phyloP scores from a whole-genome alignment of 2,113 vertebrate genomes.

The Colaptes auratus region DNA sequence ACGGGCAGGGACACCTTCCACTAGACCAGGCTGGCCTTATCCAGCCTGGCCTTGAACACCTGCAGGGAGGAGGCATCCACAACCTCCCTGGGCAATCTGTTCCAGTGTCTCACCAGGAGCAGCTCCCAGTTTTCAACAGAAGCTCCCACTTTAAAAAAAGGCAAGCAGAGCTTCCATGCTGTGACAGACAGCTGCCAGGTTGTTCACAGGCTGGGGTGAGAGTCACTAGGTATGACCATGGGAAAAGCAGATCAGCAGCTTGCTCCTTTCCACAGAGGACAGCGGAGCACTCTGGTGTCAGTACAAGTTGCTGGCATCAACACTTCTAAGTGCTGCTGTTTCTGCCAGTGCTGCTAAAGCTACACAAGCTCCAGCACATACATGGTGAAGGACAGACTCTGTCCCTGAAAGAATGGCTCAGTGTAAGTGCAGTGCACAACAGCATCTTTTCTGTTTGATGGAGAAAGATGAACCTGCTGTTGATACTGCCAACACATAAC shows the following conservation, averaged over 20 bases:
- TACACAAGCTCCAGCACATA: neutral
- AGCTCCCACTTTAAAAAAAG: neutral
- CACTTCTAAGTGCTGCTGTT: neutral
- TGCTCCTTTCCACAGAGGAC: neutral
- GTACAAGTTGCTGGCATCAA: neutral
- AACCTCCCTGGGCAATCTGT: no score
- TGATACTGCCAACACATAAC: neutral
- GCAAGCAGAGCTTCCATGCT: neutral
- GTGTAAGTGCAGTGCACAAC: neutral
- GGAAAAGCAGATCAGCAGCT: neutral
- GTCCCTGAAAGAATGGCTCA: neutral
- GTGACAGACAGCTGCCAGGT: neutral
- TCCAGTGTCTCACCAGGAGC: no score
- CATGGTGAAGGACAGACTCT: neutral
- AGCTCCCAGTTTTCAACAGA: neutral
- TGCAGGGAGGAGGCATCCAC: no score
- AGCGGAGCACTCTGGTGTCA: neutral
- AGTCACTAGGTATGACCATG: neutral
- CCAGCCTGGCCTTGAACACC: no score
- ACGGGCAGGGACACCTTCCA: no score
- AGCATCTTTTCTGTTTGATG: neutral
- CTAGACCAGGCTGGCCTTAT: no score
- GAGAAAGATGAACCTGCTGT: neutral
- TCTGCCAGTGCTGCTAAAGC: neutral
- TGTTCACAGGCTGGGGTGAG: neutral